These are phyloP conservation scores for Thera britannica DNA, from an alignment of 2,888 invertebrate genomes.

Conservation along the genomic window DNA sequence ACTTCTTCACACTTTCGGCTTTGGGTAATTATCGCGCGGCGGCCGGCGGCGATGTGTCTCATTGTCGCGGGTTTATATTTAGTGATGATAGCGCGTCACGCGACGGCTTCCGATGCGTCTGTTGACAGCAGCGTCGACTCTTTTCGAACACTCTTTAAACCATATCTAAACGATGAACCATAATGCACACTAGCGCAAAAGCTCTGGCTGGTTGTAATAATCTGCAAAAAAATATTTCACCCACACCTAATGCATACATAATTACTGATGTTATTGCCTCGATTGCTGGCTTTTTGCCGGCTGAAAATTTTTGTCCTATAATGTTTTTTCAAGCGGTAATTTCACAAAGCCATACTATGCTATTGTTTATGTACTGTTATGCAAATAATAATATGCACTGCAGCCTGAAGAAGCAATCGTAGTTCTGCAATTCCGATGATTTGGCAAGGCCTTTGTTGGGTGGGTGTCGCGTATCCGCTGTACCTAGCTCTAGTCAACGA, in stretches of 20 bases:
- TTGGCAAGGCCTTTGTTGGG: slow-evolving; percentile 54
- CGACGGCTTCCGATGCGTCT: slow-evolving; percentile 67
- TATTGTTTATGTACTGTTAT: background rate
- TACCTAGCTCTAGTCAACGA: slow-evolving; percentile 41
- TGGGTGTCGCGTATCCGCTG: slow-evolving; percentile 50
- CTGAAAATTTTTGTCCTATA: too few species aligned
- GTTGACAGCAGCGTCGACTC: slow-evolving; percentile 55
- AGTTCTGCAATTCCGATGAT: slow-evolving; percentile 32
- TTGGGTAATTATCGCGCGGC: slow-evolving; percentile 57
- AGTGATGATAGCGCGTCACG: slow-evolving; percentile 64
- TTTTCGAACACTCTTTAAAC: slow-evolving; percentile 24
- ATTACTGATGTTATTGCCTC: too few species aligned
- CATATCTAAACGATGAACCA: slow-evolving; percentile 6
- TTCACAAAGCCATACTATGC: too few species aligned
- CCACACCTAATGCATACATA: too few species aligned
- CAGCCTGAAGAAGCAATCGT: slow-evolving; percentile 12
- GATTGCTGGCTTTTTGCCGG: too few species aligned
- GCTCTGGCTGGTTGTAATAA: background rate
- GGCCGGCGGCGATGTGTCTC: slow-evolving; percentile 69
- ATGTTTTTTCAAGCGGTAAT: too few species aligned
- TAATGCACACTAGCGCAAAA: background rate
- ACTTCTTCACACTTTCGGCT: slow-evolving; percentile 63
- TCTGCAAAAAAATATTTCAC: background rate
- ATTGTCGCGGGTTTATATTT: slow-evolving; percentile 69
- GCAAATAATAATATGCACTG: background rate